Percentiles rank a stretch among this genome's conserved stretches.
phyloP scores from a whole-genome alignment of 2,888 invertebrate species.

The Idaea aversata region DNA sequence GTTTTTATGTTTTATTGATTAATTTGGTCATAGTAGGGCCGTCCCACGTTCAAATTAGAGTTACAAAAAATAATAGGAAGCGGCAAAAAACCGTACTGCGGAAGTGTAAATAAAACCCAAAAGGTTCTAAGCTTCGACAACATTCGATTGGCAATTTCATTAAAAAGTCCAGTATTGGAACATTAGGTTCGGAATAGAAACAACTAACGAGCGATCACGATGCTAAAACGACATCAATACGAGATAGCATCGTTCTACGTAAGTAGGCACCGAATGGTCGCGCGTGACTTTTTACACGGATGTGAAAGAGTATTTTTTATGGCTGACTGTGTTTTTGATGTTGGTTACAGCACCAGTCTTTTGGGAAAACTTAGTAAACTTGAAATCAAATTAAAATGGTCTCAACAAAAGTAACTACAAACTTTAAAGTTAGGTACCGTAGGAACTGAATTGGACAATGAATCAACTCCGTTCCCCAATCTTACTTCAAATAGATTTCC shows the following conservation, averaged over 20 bases:
- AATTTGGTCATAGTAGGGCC: too few species aligned
- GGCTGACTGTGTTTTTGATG: not conserved
- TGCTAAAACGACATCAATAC: not conserved
- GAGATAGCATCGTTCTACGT: not conserved
- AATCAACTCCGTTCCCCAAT: too few species aligned
- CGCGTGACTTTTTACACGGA: slow-evolving; percentile 11
- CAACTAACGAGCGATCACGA: not conserved
- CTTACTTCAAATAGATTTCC: too few species aligned
- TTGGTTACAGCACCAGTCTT: not conserved
- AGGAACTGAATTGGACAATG: too few species aligned
- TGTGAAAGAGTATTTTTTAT: too few species aligned
- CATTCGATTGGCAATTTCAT: not conserved
- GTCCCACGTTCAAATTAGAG: not conserved
- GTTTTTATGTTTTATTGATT: too few species aligned
- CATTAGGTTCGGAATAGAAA: not conserved
- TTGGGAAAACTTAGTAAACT: not conserved
- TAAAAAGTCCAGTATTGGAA: slow-evolving; percentile 2
- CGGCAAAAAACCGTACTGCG: not conserved
- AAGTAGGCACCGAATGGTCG: slow-evolving; percentile 48
- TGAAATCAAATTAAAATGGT: too few species aligned
- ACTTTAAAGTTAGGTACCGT: too few species aligned
- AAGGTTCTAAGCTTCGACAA: not conserved
- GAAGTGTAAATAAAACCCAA: not conserved
- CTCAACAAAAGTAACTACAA: too few species aligned
- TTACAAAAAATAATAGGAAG: not conserved